Evolutionary conservation across 1,140 invertebrate species (phyloP), one percentile per base, ranked within the genome.

Genomic region (Dinoponera quadriceps): DNA sequence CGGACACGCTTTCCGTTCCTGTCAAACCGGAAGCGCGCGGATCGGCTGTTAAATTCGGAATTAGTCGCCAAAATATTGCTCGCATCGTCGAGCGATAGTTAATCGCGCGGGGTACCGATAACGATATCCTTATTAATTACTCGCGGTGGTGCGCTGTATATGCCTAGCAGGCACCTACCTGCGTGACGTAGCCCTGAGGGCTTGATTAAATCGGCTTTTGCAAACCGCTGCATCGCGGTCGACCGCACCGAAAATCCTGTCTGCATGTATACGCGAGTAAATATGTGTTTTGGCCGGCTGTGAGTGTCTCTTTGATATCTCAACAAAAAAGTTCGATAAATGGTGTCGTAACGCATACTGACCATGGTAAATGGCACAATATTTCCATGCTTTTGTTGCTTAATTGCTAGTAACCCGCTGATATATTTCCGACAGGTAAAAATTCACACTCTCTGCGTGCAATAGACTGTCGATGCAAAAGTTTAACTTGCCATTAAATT

Each of bases 121-220:
- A 22, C 33, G 29, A 57, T 51, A 57, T 57, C 63, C 65, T 78
- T 78, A 69, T 78, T 69, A 78, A 78, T 78, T 68, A 62, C 20
- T 55, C 14, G 65, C 25, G 20, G n/a, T 68, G 33, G 4, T 57
- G 51, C 65, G 9, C n/a, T 80, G 48, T 71, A 51, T 25, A 80
- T 80, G 57, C 57, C 55, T 38, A 68, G 22, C 48, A 82, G 57
- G 54, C 44, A 33, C 38, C 22, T 14, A 27, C 44, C 44, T 54
- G 16, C 33, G 20, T 78, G 54, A 80, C 51, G 27, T 69, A 69
- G 25, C 38, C 18, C 20, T 55, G 63, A 78, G 29, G 25, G 49
- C 49, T 69, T 80, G 54, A 80, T 80, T 80, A 80, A 80, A 74
- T 82, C 66, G 55, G 44, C 59, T 82, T 74, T 74, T 62, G 57